phyloP scores from a whole-genome alignment of 2,113 vertebrate species.

The Ammodytes dubius region DNA sequence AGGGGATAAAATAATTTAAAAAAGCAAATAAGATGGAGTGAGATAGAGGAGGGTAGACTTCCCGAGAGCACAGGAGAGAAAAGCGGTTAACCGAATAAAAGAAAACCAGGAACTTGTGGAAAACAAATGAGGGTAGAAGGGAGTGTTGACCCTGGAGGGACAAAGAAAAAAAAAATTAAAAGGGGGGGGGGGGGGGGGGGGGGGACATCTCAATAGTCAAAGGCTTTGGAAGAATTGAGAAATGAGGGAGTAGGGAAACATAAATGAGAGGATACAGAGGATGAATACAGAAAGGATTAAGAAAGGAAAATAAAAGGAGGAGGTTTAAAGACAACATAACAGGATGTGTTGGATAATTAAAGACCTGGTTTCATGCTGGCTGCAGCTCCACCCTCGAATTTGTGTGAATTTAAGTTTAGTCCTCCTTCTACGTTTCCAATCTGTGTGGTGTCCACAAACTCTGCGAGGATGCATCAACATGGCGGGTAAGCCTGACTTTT shows the following conservation, averaged over 20 bases:
- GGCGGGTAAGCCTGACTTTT: not conserved
- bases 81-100: conserved; percentile 30
- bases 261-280: conserved; percentile 32
- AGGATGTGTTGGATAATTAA: conserved; percentile 62
- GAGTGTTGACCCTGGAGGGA: conserved; percentile 14
- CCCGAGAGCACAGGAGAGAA: conserved; percentile 22
- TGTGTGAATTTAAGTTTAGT: conserved; percentile 43
- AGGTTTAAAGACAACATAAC: conserved; percentile 42
- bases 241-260: conserved; percentile 29
- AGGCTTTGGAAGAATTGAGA: conserved; percentile 25
- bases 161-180: conserved; percentile 21
- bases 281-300: conserved; percentile 39
- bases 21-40: conserved; percentile 22
- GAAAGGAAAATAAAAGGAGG: conserved; percentile 44
- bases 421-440: conserved; percentile 2
- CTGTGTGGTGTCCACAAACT: conserved; percentile 16
- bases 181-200: conserved; percentile 12
- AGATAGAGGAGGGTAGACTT: conserved; percentile 30
- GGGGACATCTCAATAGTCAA: conserved; percentile 26
- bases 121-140: conserved; percentile 38
- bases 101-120: conserved; percentile 27
- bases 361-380: conserved; percentile 51
- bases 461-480: not conserved
- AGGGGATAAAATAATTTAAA: not conserved
- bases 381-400: conserved; percentile 42